A percentile compares a stretch with the other conserved stretches of the same genome.
phyloP scores from a whole-genome alignment of 2,797 vertebrate genomes.

The Acanthurus leucopareius region DNA sequence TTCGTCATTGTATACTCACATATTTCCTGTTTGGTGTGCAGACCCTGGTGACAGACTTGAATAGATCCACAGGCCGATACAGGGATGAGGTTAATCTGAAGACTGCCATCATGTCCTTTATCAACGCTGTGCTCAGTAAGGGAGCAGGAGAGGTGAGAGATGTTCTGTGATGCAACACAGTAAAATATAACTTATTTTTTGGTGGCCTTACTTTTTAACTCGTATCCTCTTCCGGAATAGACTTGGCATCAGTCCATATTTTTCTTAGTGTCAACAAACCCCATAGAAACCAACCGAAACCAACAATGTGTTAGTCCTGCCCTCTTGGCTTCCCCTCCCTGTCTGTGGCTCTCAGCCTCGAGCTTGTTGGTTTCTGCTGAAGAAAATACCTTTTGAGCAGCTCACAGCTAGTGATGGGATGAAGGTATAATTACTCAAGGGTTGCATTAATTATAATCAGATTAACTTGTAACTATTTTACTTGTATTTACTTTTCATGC shows the following conservation, averaged over 20 bases:
- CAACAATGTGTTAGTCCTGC: background rate
- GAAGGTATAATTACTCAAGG: too few relatives aligned
- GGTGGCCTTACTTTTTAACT: too few relatives aligned
- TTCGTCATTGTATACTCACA: background rate
- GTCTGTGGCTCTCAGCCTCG: background rate
- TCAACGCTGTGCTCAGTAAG: constrained; percentile 95
- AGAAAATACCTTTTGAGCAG: background rate
- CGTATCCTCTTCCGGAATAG: background rate
- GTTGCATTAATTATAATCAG: too few relatives aligned
- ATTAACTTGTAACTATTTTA: too few relatives aligned
- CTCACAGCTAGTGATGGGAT: background rate
- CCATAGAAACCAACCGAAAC: background rate
- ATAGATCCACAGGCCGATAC: constrained; percentile 93
- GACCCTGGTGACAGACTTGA: constrained; percentile 94
- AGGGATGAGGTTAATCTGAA: constrained; percentile 95
- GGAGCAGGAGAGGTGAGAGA: constrained; percentile 92
- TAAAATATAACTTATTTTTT: too few relatives aligned
- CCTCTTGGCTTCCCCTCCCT: background rate
- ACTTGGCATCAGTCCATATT: background rate
- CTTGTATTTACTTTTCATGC: too few relatives aligned
- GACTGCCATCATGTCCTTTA: constrained; percentile 97
- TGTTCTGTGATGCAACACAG: too few relatives aligned
- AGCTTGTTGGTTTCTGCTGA: background rate
- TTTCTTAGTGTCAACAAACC: background rate
- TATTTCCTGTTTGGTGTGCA: constrained; percentile 57